Base-by-base conservation (phyloP, 2,888 invertebrate genomes). In the Germaria angustata region DNA sequence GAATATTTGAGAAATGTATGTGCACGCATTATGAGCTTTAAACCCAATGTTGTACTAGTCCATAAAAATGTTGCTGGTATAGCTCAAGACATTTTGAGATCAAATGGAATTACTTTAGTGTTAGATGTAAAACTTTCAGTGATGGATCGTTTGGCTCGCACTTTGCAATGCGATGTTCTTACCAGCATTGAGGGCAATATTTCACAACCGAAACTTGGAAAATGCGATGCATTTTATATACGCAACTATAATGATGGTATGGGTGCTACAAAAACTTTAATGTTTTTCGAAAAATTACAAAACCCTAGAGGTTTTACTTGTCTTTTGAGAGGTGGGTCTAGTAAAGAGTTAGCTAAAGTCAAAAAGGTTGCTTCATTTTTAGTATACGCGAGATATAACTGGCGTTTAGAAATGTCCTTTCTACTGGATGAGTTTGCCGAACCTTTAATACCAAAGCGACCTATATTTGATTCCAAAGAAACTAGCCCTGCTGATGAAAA, bases 281-380 rank as follows among this genome's bases (percentile, higher is more conserved):
- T 99, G 96, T 96, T 96, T 86, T 95, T 99, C 86, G 98, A 98
- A 91, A 97, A 98, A 6, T 96, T 98, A 85, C 95, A 96, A 0
- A 94, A 95, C 87, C 93, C 95, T 0, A 92, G 97, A 1, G 98
- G 97, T 0, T 96, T 97, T 85, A 97, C 98, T 17, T 95, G 99
- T 51, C 91, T 98, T 2, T 91, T 99, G 2, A 93, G 97, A n/a
- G 98, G 98, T 0, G 97, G 97, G 0, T 92, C 93, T 0, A 90
- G 93, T 72, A 89, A 92, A n/a, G 97, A 98, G 89, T 92, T 98
- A 7, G 92, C 94, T 9, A 94, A 95, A 88, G 94, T 98, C 0
- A 98, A 99, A 90, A 94, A 94, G 86, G 95, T 98, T 0, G 94
- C 95, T 0, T 94, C 94, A 59, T 95, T 96, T 88, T 93, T 98